Conservation (phyloP, 2,888 invertebrate species). For the Tribolium freemani region DNA sequence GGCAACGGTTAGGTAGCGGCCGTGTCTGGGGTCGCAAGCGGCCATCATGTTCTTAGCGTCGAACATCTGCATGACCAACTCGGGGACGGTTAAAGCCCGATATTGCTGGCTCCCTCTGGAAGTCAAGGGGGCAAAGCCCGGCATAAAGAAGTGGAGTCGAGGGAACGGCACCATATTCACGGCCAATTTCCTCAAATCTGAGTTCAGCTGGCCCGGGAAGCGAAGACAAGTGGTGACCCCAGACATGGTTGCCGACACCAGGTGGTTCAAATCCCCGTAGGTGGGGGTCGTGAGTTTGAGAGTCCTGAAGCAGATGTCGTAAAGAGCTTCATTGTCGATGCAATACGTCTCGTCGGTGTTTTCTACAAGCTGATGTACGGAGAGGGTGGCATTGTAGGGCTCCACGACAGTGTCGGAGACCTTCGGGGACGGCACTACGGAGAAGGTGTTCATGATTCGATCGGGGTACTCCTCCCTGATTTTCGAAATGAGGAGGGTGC, state of each 20-base stretch:
- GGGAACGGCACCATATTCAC: conserved; percentile 99
- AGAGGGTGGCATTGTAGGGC: conserved; percentile 92
- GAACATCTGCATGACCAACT: conserved; percentile 93
- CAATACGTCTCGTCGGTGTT: conserved; percentile 93
- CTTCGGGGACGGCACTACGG: conserved; percentile 89
- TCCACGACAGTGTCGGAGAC: conserved; percentile 94
- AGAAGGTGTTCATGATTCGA: conserved; percentile 98
- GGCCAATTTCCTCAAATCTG: conserved; percentile 91
- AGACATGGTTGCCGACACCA: conserved; percentile 87
- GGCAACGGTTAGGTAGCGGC: conserved; percentile 91
- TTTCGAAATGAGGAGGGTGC: conserved; percentile 94
- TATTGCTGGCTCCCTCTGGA: conserved; percentile 89
- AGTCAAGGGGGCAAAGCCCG: conserved; percentile 94
- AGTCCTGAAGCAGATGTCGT: conserved; percentile 93
- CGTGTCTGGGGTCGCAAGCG: conserved; percentile 93
- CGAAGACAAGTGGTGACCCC: conserved; percentile 90
- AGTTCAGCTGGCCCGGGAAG: conserved; percentile 95
- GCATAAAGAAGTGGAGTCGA: conserved; percentile 95
- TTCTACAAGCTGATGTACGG: conserved; percentile 90
- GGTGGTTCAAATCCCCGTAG: conserved; percentile 92
- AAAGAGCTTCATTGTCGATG: conserved; percentile 93
- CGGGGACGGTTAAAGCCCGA: conserved; percentile 91
- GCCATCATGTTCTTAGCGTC: conserved; percentile 99
- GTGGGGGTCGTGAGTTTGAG: conserved; percentile 91
- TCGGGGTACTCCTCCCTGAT: conserved; percentile 98